These are phyloP conservation scores for Aix galericulata DNA, from an alignment of 2,113 vertebrate genomes.

Conservation along the genomic window DNA sequence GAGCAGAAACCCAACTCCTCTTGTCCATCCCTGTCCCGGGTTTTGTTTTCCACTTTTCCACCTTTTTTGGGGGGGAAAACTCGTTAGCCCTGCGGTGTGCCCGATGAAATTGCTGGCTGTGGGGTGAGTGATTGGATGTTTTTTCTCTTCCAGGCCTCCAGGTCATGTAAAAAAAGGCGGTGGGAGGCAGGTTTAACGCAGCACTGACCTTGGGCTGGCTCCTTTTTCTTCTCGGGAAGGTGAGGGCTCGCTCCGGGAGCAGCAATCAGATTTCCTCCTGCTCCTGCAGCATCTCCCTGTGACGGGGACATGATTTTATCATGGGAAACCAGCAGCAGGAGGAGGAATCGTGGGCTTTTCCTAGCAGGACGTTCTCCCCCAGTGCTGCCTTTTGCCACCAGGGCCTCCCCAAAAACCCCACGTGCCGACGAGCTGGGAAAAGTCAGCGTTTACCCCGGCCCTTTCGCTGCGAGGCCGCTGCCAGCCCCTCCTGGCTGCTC, in stretches of 20 bases:
- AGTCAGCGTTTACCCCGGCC: background rate
- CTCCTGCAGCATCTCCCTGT: background rate
- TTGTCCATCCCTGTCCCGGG: background rate
- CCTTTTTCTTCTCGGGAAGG: background rate
- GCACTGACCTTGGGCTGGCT: background rate
- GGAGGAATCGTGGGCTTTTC: background rate
- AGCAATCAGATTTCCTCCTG: background rate
- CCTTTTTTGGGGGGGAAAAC: background rate
- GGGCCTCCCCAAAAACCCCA: background rate
- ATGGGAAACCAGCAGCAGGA: background rate
- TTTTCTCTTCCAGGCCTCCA: background rate
- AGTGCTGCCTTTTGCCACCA: background rate
- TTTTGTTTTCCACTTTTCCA: background rate
- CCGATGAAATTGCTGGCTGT: background rate
- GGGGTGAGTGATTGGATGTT: background rate
- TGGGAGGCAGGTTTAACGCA: background rate
- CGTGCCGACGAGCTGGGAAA: background rate
- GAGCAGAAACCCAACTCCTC: background rate
- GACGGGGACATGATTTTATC: accelerated
- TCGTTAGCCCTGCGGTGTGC: background rate
- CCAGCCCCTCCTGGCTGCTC: constrained; percentile 41
- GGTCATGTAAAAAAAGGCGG: background rate
- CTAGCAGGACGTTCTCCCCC: background rate
- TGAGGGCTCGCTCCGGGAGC: background rate
- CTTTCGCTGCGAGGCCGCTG: background rate